Evolutionary conservation across 2,888 invertebrate species (phyloP), one percentile per base, ranked within the genome.

Genomic region (Imbricaverruca yamaguchii): DNA sequence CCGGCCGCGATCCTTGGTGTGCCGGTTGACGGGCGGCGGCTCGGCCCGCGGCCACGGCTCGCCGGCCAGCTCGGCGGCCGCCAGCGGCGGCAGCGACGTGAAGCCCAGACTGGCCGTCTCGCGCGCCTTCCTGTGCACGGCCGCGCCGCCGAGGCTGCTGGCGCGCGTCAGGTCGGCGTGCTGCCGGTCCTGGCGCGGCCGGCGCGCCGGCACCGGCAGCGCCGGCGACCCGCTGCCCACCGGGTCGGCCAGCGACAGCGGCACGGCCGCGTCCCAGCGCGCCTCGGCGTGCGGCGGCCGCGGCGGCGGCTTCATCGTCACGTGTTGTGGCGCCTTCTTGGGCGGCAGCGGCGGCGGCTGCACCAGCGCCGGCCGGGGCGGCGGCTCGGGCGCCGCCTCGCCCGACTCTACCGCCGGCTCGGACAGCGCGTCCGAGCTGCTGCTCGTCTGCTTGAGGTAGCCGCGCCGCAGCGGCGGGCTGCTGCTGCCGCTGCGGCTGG

Each of bases 341-440:
- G 93, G 93, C 39, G 93, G 90, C 86, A 93, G 87, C 7, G 93
- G 93, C 2, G 93, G 93, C 7, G 93, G 93, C 85, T 92, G 92
- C 11, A 84, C 84, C 13, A 84, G 83, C 8, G 85, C 81, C 10
- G 92, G 90, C 12, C 93, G 89, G 1, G 93, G 93, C 0, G 93
- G 93, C 23, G 91, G 91, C 85, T 88, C 93, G 84, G 88, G 93
- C 85, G 90, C 90, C 82, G 83, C 82, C 80, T 88, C 88, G 81
- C 80, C 81, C 77, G 87, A 83, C 82, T 88, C 88, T 10, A 85
- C 85, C 59, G 87, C 87, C 10, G 87, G 87, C 80, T 79, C 82
- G 39, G 55, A n/a, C 39, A 80, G 18, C 61, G 67, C 61, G 84
- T 87, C 15, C 9, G 82, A 80, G 78, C 83, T 77, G 13, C n/a